Evolutionary conservation across 92 coral and sea anemone genomes (phyloP), one percentile per base, ranked within the genome.

Genomic region (Scolanthus callimorphus): DNA sequence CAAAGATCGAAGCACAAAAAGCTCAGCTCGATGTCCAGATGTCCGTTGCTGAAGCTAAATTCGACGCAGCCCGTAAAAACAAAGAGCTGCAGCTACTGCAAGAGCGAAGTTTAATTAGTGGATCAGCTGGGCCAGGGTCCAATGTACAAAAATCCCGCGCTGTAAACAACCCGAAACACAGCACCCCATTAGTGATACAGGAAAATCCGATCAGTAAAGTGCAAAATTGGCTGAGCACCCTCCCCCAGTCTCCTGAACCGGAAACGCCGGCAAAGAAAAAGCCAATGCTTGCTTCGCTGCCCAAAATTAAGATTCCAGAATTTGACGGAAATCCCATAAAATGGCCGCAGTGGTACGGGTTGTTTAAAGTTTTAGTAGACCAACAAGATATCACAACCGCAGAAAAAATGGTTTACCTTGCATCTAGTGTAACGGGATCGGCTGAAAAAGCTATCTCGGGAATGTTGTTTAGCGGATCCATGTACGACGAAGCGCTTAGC

Each of bases 381-480:
- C 30, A 51, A 25, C 60, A 64, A 44, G 45, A 10, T 11, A 52
- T 64, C 13, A 34, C 60, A 1, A 50, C 55, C 25, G 51, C 60
- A 22, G 59, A 51, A 17, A 64, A 64, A 50, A 64, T 51, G 49
- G 65, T 64, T 22, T 30, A 64, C 24, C 27, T 64, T 1, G 31
- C 50, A 51, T 34, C 71, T 49, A 31, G 59, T 25, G 59, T 59
- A 2, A 28, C 17, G n/a, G 62, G 78, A 17, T 3, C 70, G 2
- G 78, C 70, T 0, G 63, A 71, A 62, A 71, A 34, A 61, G 78
- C 70, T 26, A 52, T 71, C 13, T 56, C 70, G 17, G 78, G 78
- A 13, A 48, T 61, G 78, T 53, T 61, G 39, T 71, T 71, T 43
- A 56, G 30, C 49, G 70, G 70, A 20, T 59, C 78, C 19, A 71